Base-by-base conservation (phyloP, 1,140 invertebrate species). In the Drosophila elegans region DNA sequence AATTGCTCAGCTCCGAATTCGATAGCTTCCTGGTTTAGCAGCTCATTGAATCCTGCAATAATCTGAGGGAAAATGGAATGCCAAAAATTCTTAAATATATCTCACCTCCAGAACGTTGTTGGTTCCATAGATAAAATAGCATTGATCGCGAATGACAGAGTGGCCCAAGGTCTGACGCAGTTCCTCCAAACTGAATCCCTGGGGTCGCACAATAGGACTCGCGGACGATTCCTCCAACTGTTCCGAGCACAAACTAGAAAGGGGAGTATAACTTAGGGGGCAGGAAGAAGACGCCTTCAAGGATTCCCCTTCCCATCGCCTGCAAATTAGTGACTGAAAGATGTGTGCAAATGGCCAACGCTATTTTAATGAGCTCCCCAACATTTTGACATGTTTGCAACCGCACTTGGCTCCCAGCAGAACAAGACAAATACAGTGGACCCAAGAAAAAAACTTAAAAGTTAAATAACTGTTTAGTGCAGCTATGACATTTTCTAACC, bases 311-410 rank as follows among this genome's bases (percentile, higher is more conserved):
- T 32, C 6, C 4, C 29, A 2, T 10, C 3, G 7, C 32, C 27
- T 38, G 44, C 45, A 74, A 79, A 67, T 75, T 36, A 45, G 48
- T 51, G 75, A 34, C 36, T 32, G 41, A 59, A 51, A 38, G 52
- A 38, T 29, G 52, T 59, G 63, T 76, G 74, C 71, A 63, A 78
- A 79, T 75, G 56, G 69, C 63, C 64, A 71, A 74, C 63, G 52
- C 41, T 39, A 56, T 84, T 85, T 82, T 85, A 85, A 85, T 85
- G 82, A 85, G 82, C 82, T 74, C 27, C 64, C 27, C 48, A 39
- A 32, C 69, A 84, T 74, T 80, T 81, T 69, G 54, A 61, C 38
- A 79, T 68, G 74, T 76, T 77, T 68, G 49, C 54, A 76, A 49
- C 53, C 36, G 51, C 62, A 41, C 44, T 59, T 75, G 61, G 29